Evolutionary conservation across 2,113 vertebrate genomes (phyloP).

Genomic region (Typhlomys cinereus): DNA sequence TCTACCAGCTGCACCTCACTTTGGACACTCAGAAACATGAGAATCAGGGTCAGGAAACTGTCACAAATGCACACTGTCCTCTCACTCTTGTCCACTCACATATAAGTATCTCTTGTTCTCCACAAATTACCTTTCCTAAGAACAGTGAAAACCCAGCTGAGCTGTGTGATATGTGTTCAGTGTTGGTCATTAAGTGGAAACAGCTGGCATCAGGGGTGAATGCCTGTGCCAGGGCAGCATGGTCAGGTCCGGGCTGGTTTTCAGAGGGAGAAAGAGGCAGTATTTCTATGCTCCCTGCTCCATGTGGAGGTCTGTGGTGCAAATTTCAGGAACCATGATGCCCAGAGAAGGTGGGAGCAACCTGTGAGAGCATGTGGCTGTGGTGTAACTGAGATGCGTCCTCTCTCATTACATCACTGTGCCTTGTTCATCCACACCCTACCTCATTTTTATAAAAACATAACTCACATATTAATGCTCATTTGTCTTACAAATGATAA

Average conservation of each 20-base stretch:
- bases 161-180: background rate
- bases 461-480: too few relatives aligned
- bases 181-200: background rate
- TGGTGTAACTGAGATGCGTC: too few relatives aligned
- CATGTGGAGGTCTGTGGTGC: background rate
- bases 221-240: background rate
- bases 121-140: background rate
- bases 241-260: background rate
- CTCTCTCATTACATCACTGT: too few relatives aligned
- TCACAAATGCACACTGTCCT: rapidly evolving
- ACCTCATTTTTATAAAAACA: too few relatives aligned
- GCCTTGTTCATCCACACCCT: too few relatives aligned
- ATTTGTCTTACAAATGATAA: too few relatives aligned
- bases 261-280: background rate
- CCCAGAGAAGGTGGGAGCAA: too few relatives aligned
- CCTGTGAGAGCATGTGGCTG: too few relatives aligned
- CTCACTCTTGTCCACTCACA: background rate
- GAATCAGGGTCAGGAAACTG: background rate
- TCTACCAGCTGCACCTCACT: background rate
- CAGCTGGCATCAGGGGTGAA: background rate
- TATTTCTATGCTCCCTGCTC: background rate
- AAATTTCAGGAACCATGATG: too few relatives aligned
- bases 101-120: background rate
- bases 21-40: background rate
- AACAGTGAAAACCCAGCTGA: background rate